Base-by-base conservation (phyloP, 2,888 invertebrate genomes). In the Philereme vetulata region DNA sequence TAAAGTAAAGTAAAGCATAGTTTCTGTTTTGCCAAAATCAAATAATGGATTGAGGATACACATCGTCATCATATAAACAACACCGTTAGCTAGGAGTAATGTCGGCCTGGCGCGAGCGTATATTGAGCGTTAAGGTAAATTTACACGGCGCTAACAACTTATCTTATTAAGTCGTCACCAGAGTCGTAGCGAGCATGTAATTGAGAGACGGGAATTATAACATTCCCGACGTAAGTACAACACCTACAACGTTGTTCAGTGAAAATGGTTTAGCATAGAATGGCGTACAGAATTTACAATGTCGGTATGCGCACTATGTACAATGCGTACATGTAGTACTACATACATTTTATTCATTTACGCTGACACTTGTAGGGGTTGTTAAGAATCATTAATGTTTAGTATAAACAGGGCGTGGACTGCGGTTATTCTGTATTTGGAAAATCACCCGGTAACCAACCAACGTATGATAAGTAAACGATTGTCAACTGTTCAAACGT, bases 91-190 rank as follows among this genome's bases (percentile, higher is more conserved):
- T 84, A 86, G 88, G 89, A 91, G 88, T 90, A 84, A 90, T 87
- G 87, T 79, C 68, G 80, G 83, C 78, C 78, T 81, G 77, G 81
- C 72, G 77, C 75, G 77, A 76, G 78, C 74, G 84, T 83, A 85
- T 84, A 88, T 86, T 81, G 82, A 85, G 87, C 82, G 84, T 84
- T 79, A 87, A 90, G 88, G 90, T 88, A 88, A 90, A 91, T 91
- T 91, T 90, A 88, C 89, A 86, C 90, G 82, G 83, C 81, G 82
- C 78, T 86, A 84, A 86, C 89, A 86, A 88, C 82, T 86, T 86
- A 86, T 89, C 84, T 88, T 90, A 90, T 90, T 89, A 90, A 86
- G 85, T 85, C 88, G 81, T 90, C 88, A 85, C 80, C 73, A 78
- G 47, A 62, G 76, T 78, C 77, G 72, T 70, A 75, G 77, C 70